Evolutionary conservation across 2,888 invertebrate genomes (phyloP).

Genomic region (Oithona nana): DNA sequence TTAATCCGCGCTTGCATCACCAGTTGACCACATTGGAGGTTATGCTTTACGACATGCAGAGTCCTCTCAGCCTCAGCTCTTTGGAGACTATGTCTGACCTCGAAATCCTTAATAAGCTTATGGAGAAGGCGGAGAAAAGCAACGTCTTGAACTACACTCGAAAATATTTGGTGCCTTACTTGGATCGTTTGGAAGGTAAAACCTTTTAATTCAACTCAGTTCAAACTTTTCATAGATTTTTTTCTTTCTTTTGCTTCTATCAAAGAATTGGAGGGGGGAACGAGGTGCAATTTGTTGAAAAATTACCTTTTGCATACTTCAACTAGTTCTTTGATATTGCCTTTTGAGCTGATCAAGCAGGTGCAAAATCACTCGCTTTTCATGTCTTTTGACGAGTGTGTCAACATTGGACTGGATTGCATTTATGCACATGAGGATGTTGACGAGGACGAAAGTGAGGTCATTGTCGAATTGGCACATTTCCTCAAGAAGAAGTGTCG

Average conservation of each 20-base stretch:
- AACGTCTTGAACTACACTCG: not conserved
- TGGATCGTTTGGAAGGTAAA: not conserved
- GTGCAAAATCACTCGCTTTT: not conserved
- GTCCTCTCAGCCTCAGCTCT: not conserved
- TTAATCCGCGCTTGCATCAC: not conserved
- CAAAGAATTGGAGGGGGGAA: not conserved
- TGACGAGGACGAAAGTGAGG: not conserved
- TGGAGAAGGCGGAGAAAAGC: not conserved
- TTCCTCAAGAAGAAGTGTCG: not conserved
- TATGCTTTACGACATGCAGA: not conserved
- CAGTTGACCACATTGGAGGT: not conserved
- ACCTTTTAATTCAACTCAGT: no score
- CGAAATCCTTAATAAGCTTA: not conserved
- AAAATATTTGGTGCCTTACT: not conserved
- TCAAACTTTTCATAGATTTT: no score
- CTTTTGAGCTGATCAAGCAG: not conserved
- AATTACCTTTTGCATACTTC: not conserved
- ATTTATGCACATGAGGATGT: not conserved
- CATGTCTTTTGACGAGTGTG: not conserved
- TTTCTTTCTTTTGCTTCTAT: no score
- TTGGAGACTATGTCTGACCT: not conserved
- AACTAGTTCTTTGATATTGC: not conserved
- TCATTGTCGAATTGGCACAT: not conserved
- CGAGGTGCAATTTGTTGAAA: not conserved
- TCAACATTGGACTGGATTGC: not conserved